Evolutionary conservation across 2,113 vertebrate species (phyloP).

Genomic region (Poecilia latipinna): DNA sequence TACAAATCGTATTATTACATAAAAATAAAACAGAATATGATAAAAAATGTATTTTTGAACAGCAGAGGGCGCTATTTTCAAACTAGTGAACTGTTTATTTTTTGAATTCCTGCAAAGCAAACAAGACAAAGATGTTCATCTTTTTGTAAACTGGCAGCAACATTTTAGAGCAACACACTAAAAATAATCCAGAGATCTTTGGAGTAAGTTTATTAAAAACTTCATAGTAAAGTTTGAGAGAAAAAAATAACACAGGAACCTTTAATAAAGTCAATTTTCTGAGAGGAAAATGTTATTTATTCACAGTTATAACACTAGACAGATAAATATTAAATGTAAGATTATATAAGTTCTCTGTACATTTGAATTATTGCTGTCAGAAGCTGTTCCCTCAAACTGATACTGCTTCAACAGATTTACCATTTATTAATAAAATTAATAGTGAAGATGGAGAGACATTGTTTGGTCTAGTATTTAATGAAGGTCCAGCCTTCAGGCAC

Average conservation of each 20-base stretch:
- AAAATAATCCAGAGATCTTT: background rate
- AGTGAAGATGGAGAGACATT: slow-evolving; percentile 24
- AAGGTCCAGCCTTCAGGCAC: slow-evolving; percentile 59
- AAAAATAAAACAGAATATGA: background rate
- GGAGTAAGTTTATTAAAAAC: background rate
- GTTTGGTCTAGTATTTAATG: background rate
- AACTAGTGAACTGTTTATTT: background rate
- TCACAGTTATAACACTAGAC: slow-evolving; percentile 18
- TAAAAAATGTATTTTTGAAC: background rate
- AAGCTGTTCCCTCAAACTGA: background rate
- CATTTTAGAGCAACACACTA: background rate
- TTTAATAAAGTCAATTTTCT: background rate
- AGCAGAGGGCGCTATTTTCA: slow-evolving; percentile 10
- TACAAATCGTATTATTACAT: no score
- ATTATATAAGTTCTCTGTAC: background rate
- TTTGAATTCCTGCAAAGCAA: background rate
- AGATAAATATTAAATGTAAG: slow-evolving; percentile 34
- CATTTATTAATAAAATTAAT: background rate
- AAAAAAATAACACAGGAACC: background rate
- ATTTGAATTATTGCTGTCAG: background rate
- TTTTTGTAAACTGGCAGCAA: background rate
- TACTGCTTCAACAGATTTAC: background rate
- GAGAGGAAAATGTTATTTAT: slow-evolving; percentile 38
- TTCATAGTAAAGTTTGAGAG: background rate
- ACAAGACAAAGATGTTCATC: background rate